phyloP scores from a whole-genome alignment of 2,797 vertebrate species.

The Centroberyx gerrardi region DNA sequence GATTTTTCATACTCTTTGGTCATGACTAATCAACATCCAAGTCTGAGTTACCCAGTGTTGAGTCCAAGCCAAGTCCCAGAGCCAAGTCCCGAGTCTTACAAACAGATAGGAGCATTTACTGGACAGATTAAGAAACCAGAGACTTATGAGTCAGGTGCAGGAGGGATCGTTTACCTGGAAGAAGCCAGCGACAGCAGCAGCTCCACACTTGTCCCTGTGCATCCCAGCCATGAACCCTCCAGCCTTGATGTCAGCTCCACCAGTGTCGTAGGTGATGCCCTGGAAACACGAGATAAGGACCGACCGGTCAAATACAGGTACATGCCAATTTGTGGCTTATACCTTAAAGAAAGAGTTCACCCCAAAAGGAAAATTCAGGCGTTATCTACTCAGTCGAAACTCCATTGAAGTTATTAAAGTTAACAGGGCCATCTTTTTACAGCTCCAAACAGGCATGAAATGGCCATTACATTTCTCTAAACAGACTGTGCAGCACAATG shows the following conservation, averaged over 20 bases:
- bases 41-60: not conserved
- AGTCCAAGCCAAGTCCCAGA: not conserved
- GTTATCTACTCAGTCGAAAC: no score
- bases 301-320: not conserved
- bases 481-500: no score
- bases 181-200: constrained; percentile 89
- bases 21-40: no score
- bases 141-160: not conserved
- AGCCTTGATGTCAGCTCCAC: constrained; percentile 90
- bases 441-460: no score
- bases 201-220: constrained; percentile 90
- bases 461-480: no score
- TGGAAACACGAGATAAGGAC: constrained; percentile 46
- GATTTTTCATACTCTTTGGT: no score
- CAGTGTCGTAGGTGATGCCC: constrained; percentile 90
- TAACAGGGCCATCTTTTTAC: no score
- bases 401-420: no score
- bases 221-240: constrained; percentile 89
- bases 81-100: not conserved
- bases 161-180: constrained; percentile 80
- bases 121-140: not conserved
- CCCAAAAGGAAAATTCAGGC: no score
- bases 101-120: not conserved
- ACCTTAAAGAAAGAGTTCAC: not conserved
- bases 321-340: not conserved